Evolutionary conservation across 2,797 vertebrate genomes (phyloP).

Genomic region (Otolemur crassicaudatus): DNA sequence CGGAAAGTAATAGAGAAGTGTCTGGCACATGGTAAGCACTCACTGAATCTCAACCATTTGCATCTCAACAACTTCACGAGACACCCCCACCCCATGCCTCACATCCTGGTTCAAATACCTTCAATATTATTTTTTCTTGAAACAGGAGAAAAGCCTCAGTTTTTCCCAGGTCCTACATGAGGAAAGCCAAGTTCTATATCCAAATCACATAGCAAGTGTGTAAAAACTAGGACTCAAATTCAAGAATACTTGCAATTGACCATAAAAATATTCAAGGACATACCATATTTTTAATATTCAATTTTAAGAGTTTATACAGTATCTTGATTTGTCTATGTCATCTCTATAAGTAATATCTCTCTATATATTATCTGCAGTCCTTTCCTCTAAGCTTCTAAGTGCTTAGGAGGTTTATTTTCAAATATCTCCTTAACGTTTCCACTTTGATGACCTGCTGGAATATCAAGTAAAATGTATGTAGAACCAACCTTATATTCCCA

Average conservation of each 20-base stretch:
- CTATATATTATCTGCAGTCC: too few species aligned
- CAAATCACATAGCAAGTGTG: background rate
- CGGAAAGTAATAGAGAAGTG: rapidly evolving
- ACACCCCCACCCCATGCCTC: background rate
- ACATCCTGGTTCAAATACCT: background rate
- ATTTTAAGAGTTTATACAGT: background rate
- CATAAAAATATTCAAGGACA: background rate
- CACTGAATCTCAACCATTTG: background rate
- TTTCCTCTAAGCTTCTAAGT: background rate
- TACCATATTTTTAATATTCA: background rate
- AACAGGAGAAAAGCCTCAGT: background rate
- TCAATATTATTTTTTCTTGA: background rate
- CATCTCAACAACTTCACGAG: background rate
- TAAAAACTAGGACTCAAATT: background rate
- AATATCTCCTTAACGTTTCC: background rate
- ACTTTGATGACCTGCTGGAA: background rate
- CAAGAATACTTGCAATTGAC: background rate
- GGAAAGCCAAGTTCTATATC: rapidly evolving
- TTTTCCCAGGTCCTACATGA: background rate
- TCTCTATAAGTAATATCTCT: background rate
- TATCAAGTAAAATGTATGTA: background rate
- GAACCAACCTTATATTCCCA: background rate
- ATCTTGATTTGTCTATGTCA: background rate
- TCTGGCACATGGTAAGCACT: background rate
- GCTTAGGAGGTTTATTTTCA: background rate